Evolutionary conservation across 2,797 vertebrate species (phyloP), one percentile per base, ranked within the genome.

Genomic region (Mormyrops attenuatus): DNA sequence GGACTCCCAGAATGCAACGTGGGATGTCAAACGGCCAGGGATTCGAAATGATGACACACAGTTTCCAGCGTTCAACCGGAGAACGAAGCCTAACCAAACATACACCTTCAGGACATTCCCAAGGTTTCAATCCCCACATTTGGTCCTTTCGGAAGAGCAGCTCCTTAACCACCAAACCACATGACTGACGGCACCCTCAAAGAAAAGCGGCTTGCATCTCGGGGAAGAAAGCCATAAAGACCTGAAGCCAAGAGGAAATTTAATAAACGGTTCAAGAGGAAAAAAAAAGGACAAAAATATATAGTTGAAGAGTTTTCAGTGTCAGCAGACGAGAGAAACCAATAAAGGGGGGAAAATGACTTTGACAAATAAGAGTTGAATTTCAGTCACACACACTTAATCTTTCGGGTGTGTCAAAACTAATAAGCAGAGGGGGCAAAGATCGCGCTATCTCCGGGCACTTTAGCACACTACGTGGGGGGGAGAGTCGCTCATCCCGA

Each of bases 181-280:
- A 53, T 22, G 41, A 49, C 85, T 15, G 60, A 22, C 26, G 69
- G 5, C n/a, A 0, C 50, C 52, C 13, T 69, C 84, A 44, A 92
- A 89, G 60, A 90, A 89, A 5, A 49, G 1, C 49, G 57, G 91
- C 93, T 77, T 92, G 93, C 91, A 66, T 92, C 92, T 92, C 41
- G 93, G 89, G 77, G 85, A 41, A 88, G 85, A 34, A 88, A 47
- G 49, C 44, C 5, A 17, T 91, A 22, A 77, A 22, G 60, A 60
- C 77, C 90, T 88, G 44, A 82, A 22, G 34, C n/a, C 22, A 50
- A 34, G 34, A 90, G 60, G 55, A 88, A 88, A 57, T 88, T 55
- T 50, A 91, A 88, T 90, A 77, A 85, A 44, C 22, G 44, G 53
- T 85, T 63, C 82, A n/a, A 22, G 4, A 60, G 57, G 55, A 2